Percentiles rank a stretch among this genome's conserved stretches.
Evolutionary conservation across 2,113 vertebrate species (phyloP).

Genomic region (Todiramphus chloris): DNA sequence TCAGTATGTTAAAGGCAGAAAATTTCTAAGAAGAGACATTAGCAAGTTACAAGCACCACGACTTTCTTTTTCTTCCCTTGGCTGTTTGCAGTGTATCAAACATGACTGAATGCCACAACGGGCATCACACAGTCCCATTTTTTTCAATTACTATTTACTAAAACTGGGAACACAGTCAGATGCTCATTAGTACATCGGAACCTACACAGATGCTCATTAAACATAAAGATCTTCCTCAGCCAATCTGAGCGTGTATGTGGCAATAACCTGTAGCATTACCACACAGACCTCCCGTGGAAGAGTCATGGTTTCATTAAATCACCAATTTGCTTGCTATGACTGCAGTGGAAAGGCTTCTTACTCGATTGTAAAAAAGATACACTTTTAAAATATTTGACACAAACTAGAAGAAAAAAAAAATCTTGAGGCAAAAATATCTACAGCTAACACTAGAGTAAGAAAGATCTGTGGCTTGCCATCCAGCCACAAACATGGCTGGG

Average conservation of each 20-base stretch:
- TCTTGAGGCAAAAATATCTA: neutral
- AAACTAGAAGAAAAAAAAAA: neutral
- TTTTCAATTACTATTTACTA: conserved; percentile 29
- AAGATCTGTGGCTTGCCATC: neutral
- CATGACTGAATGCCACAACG: neutral
- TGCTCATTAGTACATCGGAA: neutral
- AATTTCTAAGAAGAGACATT: neutral
- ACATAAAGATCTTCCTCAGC: neutral
- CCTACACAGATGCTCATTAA: conserved; percentile 10
- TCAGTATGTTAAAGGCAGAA: neutral
- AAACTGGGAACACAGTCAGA: neutral
- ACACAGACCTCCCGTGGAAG: neutral
- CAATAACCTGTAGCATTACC: neutral
- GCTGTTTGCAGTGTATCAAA: neutral
- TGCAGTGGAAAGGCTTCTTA: neutral
- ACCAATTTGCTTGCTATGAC: neutral
- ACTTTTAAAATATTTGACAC: neutral
- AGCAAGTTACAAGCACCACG: neutral
- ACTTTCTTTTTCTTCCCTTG: neutral
- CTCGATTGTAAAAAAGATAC: neutral
- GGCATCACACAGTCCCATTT: neutral
- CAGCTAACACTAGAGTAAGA: neutral
- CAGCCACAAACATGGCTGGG: neutral
- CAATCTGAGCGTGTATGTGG: neutral
- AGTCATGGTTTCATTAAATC: neutral